phyloP scores from a whole-genome alignment of 2,113 vertebrate genomes.

The Spea multiplicata region DNA sequence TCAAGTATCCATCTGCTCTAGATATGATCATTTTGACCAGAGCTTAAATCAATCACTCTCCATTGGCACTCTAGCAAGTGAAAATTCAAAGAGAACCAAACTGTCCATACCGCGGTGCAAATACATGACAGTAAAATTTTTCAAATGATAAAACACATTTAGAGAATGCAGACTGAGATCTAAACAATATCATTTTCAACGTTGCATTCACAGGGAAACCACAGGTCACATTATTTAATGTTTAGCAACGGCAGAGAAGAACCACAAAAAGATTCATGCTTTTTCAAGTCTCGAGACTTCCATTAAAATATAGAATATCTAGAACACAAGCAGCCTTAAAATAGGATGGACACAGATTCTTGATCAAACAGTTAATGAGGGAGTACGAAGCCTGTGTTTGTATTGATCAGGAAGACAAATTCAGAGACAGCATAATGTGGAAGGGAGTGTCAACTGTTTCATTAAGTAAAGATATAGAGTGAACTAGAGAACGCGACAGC shows the following conservation, averaged over 20 bases:
- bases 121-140: no score
- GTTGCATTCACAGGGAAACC: slow-evolving; percentile 28
- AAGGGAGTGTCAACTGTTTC: slow-evolving; percentile 34
- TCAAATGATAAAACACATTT: no score
- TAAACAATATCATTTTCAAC: slow-evolving; percentile 40
- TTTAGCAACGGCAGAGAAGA: slow-evolving; percentile 43
- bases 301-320: slow-evolving; percentile 8
- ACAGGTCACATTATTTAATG: slow-evolving; percentile 25
- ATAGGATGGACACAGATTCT: neutral
- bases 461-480: slow-evolving; percentile 28
- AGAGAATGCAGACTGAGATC: slow-evolving; percentile 5
- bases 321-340: neutral
- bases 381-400: slow-evolving; percentile 34
- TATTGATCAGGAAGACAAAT: slow-evolving; percentile 42
- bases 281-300: no score
- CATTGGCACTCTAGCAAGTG: no score
- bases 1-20: no score
- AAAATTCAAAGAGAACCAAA: no score
- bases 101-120: no score
- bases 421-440: neutral
- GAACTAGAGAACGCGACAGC: neutral
- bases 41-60: no score
- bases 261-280: slow-evolving; percentile 6
- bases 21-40: no score
- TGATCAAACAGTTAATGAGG: slow-evolving; percentile 41